A percentile compares a stretch with the other conserved stretches of the same genome.
Conservation (phyloP, 2,113 vertebrate genomes). For the Agelaius tricolor region DNA sequence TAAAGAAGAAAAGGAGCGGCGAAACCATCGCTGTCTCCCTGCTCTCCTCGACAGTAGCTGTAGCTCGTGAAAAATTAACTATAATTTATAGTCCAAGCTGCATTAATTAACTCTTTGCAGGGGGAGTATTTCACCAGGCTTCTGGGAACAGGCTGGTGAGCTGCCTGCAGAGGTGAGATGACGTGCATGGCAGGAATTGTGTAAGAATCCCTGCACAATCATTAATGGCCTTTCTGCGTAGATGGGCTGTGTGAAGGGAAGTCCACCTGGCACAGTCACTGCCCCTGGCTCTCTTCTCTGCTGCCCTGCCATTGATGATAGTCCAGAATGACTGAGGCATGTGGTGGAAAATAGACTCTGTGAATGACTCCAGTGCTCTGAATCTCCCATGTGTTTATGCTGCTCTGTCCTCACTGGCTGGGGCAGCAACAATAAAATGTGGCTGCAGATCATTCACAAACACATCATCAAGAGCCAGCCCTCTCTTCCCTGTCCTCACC, state of each 20-base stretch:
- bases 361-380: neutral
- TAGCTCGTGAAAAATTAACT: conserved; percentile 24
- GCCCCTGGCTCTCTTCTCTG: neutral
- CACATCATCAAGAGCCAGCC: neutral
- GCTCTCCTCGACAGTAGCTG: conserved; percentile 47
- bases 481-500: neutral
- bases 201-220: neutral
- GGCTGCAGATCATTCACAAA: neutral
- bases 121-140: neutral
- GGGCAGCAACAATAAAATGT: neutral
- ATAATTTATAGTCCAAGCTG: neutral
- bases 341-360: neutral
- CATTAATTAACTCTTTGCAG: conserved; percentile 54
- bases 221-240: neutral
- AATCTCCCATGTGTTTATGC: neutral
- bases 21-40: neutral
- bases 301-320: neutral
- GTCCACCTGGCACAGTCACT: neutral
- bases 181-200: neutral
- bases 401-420: neutral
- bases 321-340: neutral
- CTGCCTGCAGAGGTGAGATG: neutral
- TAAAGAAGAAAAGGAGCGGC: neutral
- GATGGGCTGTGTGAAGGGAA: neutral
- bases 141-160: neutral